Conservation (phyloP, 2,113 vertebrate species). For the Sciurus niger region DNA sequence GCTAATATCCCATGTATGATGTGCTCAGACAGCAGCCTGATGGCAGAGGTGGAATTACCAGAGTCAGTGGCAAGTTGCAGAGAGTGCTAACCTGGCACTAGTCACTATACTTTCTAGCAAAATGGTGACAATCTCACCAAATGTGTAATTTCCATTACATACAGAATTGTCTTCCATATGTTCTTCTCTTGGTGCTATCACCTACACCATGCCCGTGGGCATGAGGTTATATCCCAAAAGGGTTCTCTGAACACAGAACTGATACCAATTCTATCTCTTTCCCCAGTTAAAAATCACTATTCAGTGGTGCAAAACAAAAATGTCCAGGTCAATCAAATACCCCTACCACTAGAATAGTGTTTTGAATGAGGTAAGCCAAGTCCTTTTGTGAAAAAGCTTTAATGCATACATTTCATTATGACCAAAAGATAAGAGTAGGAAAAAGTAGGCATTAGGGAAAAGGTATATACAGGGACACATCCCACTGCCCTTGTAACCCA, state of each 20-base stretch:
- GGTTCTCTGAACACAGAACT: not conserved
- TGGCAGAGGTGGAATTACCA: not conserved
- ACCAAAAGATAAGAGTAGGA: not conserved
- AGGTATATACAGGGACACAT: rapidly evolving
- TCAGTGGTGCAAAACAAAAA: not conserved
- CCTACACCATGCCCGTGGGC: not conserved
- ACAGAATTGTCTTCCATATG: not conserved
- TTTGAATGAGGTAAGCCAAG: not conserved
- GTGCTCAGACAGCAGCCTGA: not conserved
- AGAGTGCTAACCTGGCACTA: not conserved
- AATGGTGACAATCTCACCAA: not conserved
- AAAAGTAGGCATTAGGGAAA: not conserved
- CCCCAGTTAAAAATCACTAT: not conserved
- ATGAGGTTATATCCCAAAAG: not conserved
- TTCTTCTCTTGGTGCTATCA: not conserved
- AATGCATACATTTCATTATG: not conserved
- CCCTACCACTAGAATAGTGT: not conserved
- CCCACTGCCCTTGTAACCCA: rapidly evolving
- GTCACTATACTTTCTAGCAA: not conserved
- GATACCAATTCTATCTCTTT: not conserved
- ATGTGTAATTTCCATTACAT: not conserved
- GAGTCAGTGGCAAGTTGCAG: not conserved
- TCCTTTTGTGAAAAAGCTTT: not conserved
- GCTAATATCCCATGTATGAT: not conserved
- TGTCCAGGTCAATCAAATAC: not conserved